These are phyloP conservation scores for Poecilia picta DNA, from an alignment of 2,797 vertebrate species.

Conservation along the genomic window DNA sequence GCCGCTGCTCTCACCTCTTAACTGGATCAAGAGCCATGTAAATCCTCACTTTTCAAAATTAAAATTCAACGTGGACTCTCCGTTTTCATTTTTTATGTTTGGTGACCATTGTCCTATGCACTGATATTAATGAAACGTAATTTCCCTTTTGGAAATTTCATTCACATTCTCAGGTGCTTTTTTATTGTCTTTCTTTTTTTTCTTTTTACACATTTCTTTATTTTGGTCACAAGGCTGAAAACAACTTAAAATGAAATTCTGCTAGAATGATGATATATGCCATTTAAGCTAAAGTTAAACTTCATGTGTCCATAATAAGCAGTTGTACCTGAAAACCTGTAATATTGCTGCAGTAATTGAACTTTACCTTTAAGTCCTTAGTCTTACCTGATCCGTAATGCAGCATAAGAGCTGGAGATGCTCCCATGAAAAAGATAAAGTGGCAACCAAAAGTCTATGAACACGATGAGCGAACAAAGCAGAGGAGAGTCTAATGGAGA, in stretches of 20 bases:
- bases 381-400: not conserved
- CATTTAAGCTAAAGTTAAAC: not conserved
- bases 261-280: not conserved
- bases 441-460: slow-evolving; percentile 26
- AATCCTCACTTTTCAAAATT: not conserved
- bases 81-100: not conserved
- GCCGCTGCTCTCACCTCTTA: not conserved
- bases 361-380: not conserved
- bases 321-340: not conserved
- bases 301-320: not conserved
- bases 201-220: not conserved
- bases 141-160: not conserved
- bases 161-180: not conserved
- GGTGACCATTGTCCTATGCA: not conserved
- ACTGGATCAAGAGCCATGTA: not conserved
- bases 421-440: slow-evolving; percentile 13
- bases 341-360: not conserved
- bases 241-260: not conserved
- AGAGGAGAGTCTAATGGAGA: slow-evolving; percentile 10
- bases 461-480: slow-evolving; percentile 6
- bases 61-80: not conserved
- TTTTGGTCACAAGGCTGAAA: not conserved
- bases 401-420: slow-evolving; percentile 8
- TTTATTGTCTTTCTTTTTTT: not conserved
- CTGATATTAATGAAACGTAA: not conserved